These are phyloP conservation scores for Eucera pruinosa DNA, from an alignment of 2,888 invertebrate genomes.

Conservation along the genomic window DNA sequence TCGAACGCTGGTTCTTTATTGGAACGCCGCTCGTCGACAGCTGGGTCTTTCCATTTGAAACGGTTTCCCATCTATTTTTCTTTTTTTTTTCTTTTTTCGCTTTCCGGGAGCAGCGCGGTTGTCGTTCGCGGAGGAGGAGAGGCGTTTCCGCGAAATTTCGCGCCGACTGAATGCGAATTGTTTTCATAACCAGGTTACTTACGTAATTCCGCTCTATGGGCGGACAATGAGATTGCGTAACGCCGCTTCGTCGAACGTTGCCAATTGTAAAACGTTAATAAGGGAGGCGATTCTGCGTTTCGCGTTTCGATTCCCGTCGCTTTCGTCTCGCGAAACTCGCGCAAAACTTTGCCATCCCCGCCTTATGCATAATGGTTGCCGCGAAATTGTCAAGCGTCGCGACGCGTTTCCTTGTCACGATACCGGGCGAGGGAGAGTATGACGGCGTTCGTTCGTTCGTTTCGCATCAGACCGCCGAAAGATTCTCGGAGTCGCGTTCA, in stretches of 20 bases:
- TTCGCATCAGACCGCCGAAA: not conserved
- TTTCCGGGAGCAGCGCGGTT: not conserved
- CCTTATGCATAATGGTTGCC: too few species aligned
- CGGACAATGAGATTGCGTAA: constrained; percentile 49
- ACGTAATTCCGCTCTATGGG: constrained; percentile 51
- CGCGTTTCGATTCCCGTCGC: constrained; percentile 1
- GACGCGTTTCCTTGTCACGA: too few species aligned
- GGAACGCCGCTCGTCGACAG: not conserved
- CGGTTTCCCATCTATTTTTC: not conserved
- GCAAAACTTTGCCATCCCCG: too few species aligned
- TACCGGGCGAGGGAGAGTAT: too few species aligned
- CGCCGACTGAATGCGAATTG: constrained; percentile 26
- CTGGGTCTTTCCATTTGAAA: not conserved
- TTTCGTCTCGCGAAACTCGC: not conserved
- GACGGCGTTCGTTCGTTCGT: too few species aligned
- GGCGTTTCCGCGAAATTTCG: constrained; percentile 30
- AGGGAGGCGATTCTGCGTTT: constrained; percentile 1
- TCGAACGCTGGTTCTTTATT: too few species aligned
- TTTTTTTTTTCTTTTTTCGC: too few species aligned
- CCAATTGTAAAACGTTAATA: constrained; percentile 40
- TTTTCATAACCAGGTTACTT: constrained; percentile 58
- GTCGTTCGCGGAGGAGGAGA: not conserved
- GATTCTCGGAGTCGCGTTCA: constrained; percentile 3
- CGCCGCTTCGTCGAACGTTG: constrained; percentile 30
- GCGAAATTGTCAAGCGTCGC: too few species aligned